Base-by-base conservation (phyloP, 2,888 invertebrate genomes). In the Belgica antarctica region DNA sequence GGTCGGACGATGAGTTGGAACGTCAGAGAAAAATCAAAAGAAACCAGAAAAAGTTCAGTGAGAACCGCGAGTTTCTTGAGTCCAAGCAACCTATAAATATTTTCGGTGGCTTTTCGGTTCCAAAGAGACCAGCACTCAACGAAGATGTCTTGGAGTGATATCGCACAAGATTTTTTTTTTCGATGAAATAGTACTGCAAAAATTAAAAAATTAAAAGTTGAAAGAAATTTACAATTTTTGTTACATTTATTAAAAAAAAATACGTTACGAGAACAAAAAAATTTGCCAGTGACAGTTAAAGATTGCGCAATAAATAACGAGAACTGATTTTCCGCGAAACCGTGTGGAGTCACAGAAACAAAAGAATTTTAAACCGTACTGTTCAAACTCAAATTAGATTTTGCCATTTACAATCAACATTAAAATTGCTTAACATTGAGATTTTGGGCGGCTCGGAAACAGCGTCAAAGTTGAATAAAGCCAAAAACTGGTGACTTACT, bases 31-130 rank as follows among this genome's bases (percentile, higher is more conserved):
- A 31, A 25, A 63, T 31, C 77, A 77, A 69, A n/a, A 27, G 12
- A 19, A 68, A 57, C 15, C 78, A 78, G 68, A 76, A 76, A 25
- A 76, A 75, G 4, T 80, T 77, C 73, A 77, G 77, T n/a, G 79
- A 79, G 74, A 77, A 78, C 77, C 77, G 80, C 17, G 76, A 78
- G 62, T 79, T 79, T 73, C 73, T 80, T 68, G 78, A 77, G 17
- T 76, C 78, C 70, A 80, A 80, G 71, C 75, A 77, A 71, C 77
- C 77, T 17, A 75, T 80, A 12, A 79, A 78, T 75, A 73, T 80
- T 25, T 79, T 79, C 66, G 27, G 41, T 8, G 36, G 15, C 12
- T 15, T 19, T 24, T 7, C 36, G 1, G 4, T 4, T n/a, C 41
- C 63, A 10, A 31, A 31, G 31, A 31, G 5, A 22, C 57, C 10